Conservation (phyloP, 2,797 vertebrate species). For the Toxotes lorentzi region DNA sequence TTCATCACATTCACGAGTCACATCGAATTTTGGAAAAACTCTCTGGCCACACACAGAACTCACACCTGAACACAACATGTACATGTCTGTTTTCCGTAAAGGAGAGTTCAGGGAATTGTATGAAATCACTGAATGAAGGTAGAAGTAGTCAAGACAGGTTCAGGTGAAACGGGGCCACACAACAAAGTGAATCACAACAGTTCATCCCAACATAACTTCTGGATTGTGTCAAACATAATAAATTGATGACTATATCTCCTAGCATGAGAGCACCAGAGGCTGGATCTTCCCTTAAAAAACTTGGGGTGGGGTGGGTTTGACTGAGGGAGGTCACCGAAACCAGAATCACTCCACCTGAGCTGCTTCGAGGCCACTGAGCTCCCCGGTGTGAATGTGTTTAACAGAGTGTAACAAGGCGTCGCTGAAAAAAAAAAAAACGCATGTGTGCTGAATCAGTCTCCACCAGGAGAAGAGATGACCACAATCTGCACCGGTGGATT, state of each 20-base stretch:
- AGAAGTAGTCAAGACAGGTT: neutral
- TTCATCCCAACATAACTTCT: constrained; percentile 4
- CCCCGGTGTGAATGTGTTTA: constrained; percentile 30
- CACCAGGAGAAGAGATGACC: neutral
- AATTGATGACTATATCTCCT: constrained; percentile 1
- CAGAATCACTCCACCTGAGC: neutral
- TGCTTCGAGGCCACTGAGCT: constrained; percentile 7
- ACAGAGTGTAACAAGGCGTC: constrained; percentile 6
- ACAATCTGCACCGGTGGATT: constrained; percentile 19
- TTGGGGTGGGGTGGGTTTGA: neutral
- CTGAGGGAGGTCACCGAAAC: neutral
- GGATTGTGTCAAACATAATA: constrained; percentile 32
- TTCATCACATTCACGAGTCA: neutral
- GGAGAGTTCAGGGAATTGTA: constrained; percentile 5
- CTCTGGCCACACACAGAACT: neutral
- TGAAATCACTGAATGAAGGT: constrained; percentile 2
- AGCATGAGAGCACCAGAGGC: neutral
- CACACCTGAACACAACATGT: neutral
- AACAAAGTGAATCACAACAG: constrained; percentile 12
- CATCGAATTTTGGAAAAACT: neutral
- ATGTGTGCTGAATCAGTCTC: constrained; percentile 28
- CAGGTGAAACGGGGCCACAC: neutral
- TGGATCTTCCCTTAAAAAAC: neutral
- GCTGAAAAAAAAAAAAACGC: neutral
- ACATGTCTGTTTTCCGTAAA: neutral